Conservation (phyloP, 2,888 invertebrate genomes). For the Trissolcus brochymenae region DNA sequence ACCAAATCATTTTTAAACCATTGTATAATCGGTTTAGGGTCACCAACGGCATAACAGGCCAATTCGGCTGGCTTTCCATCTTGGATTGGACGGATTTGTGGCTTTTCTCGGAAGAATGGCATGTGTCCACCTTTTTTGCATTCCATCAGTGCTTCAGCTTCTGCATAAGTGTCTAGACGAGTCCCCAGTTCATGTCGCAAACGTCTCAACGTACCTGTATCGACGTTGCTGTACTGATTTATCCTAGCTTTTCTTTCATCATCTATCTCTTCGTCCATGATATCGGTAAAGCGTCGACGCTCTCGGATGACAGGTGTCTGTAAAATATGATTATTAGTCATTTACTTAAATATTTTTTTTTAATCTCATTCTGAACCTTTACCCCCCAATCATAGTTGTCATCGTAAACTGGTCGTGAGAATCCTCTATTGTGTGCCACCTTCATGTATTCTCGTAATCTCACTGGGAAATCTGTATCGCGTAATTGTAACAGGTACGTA, state of each 20-base stretch:
- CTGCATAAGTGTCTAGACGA: conserved; percentile 89
- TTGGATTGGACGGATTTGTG: conserved; percentile 88
- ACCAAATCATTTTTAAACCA: conserved; percentile 95
- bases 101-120: conserved; percentile 96
- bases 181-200: conserved; percentile 91
- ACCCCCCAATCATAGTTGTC: conserved; percentile 86
- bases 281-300: conserved; percentile 92
- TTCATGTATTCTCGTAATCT: conserved; percentile 95
- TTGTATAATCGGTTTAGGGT: conserved; percentile 89
- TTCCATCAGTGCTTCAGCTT: conserved; percentile 90
- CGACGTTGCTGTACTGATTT: conserved; percentile 85
- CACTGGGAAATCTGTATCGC: conserved; percentile 96
- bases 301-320: conserved; percentile 92
- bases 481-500: conserved; percentile 94
- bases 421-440: conserved; percentile 88
- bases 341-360: neutral
- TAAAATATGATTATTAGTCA: conserved; percentile 18
- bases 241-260: conserved; percentile 91
- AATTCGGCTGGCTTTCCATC: conserved; percentile 87
- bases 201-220: conserved; percentile 82
- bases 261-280: conserved; percentile 97
- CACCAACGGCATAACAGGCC: conserved; percentile 90
- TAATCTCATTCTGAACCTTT: conserved; percentile 60
- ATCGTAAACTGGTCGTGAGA: conserved; percentile 82
- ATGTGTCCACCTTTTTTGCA: conserved; percentile 84